A percentile compares a stretch with the other conserved stretches of the same genome.
Conservation (phyloP, 1,140 invertebrate genomes). For the Pissodes strobi region DNA sequence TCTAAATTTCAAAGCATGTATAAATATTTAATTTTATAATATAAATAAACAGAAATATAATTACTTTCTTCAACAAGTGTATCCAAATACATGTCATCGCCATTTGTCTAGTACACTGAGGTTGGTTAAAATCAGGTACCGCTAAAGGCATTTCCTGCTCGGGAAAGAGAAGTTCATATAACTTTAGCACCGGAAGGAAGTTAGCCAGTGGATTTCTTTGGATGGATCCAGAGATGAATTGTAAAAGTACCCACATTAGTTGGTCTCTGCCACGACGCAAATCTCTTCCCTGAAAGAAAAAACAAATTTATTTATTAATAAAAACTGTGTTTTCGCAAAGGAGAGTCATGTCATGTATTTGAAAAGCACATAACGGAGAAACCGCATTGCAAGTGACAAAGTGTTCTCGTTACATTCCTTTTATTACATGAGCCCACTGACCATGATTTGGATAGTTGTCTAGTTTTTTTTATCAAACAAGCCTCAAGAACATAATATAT, state of each 20-base stretch:
- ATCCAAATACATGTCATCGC: slow-evolving; percentile 96
- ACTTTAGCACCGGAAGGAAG: slow-evolving; percentile 87
- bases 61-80: slow-evolving; percentile 83
- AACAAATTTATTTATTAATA: too few species aligned
- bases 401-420: too few species aligned
- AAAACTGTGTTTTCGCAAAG: too few species aligned
- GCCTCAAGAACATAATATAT: too few species aligned
- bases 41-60: background rate
- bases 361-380: too few species aligned
- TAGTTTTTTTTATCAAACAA: too few species aligned
- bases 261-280: slow-evolving; percentile 83
- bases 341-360: too few species aligned
- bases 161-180: slow-evolving; percentile 91
- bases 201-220: slow-evolving; percentile 90
- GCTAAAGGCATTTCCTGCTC: slow-evolving; percentile 87
- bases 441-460: too few species aligned
- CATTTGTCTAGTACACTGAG: slow-evolving; percentile 88
- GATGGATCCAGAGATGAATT: slow-evolving; percentile 96
- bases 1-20: too few species aligned
- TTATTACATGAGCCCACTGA: too few species aligned
- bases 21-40: background rate
- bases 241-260: slow-evolving; percentile 96
- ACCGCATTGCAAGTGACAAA: too few species aligned
- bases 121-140: slow-evolving; percentile 85
- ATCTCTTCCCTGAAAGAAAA: slow-evolving; percentile 55